phyloP scores from a whole-genome alignment of 2,797 vertebrate species.

The Tragopan temminckii region DNA sequence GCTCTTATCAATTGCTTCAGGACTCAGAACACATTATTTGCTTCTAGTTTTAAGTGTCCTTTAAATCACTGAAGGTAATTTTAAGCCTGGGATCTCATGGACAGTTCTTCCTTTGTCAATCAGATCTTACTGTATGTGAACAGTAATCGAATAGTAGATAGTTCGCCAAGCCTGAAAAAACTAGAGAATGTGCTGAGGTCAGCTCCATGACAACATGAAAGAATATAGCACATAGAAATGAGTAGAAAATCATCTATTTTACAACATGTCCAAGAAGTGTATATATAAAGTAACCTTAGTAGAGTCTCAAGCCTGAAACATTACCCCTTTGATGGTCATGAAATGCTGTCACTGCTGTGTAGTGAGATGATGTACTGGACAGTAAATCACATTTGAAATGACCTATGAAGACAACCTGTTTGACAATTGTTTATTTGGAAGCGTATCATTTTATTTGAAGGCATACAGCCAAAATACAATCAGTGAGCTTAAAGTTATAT shows the following conservation, averaged over 20 bases:
- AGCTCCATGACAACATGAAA: background rate
- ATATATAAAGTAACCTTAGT: background rate
- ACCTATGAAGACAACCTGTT: background rate
- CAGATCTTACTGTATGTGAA: conserved; percentile 18
- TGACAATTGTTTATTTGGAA: conserved; percentile 10
- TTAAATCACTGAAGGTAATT: conserved; percentile 4
- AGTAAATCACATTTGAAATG: background rate
- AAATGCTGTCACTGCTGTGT: background rate
- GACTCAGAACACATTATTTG: background rate
- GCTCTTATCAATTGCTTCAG: background rate
- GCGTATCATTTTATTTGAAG: background rate
- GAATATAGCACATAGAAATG: background rate
- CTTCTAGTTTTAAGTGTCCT: background rate
- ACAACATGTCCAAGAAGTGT: background rate
- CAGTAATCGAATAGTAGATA: background rate
- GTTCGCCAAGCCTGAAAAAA: conserved; percentile 16
- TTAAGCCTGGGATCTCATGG: background rate
- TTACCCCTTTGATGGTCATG: background rate
- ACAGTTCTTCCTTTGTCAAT: conserved; percentile 25
- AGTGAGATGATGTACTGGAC: background rate
- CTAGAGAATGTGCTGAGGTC: conserved; percentile 40
- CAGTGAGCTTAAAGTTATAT: background rate
- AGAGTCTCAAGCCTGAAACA: background rate
- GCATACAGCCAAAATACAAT: background rate
- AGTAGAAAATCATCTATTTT: conserved; percentile 15